Evolutionary conservation across 2,797 vertebrate species (phyloP).

Genomic region (Tamandua tetradactyla): DNA sequence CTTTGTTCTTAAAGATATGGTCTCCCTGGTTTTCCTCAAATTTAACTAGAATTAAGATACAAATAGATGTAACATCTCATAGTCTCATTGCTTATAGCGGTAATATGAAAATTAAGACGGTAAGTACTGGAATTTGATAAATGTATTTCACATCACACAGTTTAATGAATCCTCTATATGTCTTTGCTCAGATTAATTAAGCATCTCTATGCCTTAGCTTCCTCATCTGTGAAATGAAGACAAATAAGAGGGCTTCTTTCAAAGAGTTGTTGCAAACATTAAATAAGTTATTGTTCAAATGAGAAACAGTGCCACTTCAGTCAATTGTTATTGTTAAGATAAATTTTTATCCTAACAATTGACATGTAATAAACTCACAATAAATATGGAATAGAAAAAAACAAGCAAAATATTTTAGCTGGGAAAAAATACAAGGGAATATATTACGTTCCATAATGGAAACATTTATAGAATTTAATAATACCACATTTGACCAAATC

Average conservation of each 20-base stretch:
- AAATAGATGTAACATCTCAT: background rate
- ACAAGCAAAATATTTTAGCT: background rate
- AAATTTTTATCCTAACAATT: background rate
- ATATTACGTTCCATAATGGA: background rate
- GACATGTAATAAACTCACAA: background rate
- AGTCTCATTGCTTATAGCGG: background rate
- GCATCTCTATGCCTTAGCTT: background rate
- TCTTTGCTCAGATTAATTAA: background rate
- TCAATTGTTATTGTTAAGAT: too few relatives aligned
- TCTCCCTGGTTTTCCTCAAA: background rate
- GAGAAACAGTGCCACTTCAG: too few relatives aligned
- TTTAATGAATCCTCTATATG: background rate
- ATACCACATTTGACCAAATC: background rate
- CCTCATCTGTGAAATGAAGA: background rate
- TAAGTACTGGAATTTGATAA: background rate
- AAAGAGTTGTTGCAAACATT: constrained; percentile 3
- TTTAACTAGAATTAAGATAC: constrained; percentile 1
- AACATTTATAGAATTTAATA: background rate
- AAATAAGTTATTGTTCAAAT: background rate
- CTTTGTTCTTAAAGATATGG: background rate
- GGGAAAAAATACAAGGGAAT: background rate
- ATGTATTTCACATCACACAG: background rate
- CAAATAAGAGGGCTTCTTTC: background rate
- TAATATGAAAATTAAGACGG: background rate
- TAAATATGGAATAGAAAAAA: background rate